These are phyloP conservation scores for Tromatobia lineatoria DNA, from an alignment of 2,888 invertebrate species.

Conservation along the genomic window DNA sequence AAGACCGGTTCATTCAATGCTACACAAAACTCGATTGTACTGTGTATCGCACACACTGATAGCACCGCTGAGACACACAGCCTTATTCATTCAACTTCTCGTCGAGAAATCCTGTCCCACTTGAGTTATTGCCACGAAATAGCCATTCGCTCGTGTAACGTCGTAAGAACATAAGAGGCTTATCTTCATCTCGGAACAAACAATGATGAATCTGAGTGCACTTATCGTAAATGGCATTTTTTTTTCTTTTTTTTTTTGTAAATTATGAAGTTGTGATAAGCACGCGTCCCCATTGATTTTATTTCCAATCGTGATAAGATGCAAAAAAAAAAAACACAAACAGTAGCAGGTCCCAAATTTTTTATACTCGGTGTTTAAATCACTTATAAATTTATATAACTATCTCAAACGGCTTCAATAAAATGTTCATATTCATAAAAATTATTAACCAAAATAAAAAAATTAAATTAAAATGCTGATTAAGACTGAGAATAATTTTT, in stretches of 20 bases:
- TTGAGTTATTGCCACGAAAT: slow-evolving; percentile 57
- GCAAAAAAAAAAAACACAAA: too few species aligned
- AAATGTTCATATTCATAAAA: too few species aligned
- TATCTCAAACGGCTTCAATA: too few species aligned
- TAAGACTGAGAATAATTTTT: too few species aligned
- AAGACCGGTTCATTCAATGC: slow-evolving; percentile 64
- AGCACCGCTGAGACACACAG: slow-evolving; percentile 47
- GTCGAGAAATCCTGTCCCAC: slow-evolving; percentile 43
- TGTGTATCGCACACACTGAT: slow-evolving; percentile 47
- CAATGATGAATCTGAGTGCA: slow-evolving; percentile 41
- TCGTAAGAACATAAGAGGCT: slow-evolving; percentile 19
- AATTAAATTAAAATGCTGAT: too few species aligned
- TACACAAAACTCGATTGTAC: slow-evolving; percentile 59
- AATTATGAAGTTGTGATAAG: not conserved
- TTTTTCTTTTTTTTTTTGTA: not conserved
- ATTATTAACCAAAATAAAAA: too few species aligned
- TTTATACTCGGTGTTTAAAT: too few species aligned
- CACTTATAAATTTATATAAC: too few species aligned
- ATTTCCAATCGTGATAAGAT: too few species aligned
- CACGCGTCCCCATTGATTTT: not conserved
- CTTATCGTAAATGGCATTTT: not conserved
- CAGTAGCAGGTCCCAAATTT: too few species aligned
- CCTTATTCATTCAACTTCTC: slow-evolving; percentile 63
- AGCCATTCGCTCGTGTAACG: slow-evolving; percentile 31
- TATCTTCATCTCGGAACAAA: slow-evolving; percentile 42